phyloP scores from a whole-genome alignment of 2,797 vertebrate species.

The Tokudaia tokunoshimensis region DNA sequence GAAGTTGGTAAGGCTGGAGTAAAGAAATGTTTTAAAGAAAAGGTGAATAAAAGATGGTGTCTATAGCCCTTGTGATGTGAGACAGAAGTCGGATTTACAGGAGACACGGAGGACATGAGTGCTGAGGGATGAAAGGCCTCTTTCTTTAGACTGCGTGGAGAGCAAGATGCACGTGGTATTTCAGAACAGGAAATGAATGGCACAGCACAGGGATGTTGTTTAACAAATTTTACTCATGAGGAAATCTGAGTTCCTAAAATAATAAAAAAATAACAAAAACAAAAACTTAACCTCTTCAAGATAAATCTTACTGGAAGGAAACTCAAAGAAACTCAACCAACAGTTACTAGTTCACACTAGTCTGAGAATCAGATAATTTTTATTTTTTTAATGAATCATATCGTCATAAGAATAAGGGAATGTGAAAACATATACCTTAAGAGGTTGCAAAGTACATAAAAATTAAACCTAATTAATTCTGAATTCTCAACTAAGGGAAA shows the following conservation, averaged over 20 bases:
- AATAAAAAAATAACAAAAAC: too few species aligned
- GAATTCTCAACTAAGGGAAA: slow-evolving; percentile 33
- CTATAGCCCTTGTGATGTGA: background rate
- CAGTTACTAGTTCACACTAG: background rate
- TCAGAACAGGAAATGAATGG: background rate
- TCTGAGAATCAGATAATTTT: background rate
- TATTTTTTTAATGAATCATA: background rate
- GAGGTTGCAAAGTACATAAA: background rate
- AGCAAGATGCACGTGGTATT: background rate
- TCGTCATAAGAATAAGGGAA: background rate
- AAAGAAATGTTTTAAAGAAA: background rate
- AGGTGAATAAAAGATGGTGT: background rate
- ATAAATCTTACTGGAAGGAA: background rate
- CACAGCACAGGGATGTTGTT: slow-evolving; percentile 8
- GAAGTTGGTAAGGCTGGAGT: background rate
- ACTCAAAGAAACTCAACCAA: background rate
- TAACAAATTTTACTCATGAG: background rate
- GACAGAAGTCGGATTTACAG: background rate
- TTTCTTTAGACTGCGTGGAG: background rate
- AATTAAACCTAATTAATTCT: background rate
- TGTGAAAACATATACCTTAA: background rate
- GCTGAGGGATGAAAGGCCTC: background rate
- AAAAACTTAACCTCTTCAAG: background rate
- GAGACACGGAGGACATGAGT: background rate
- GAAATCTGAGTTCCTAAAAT: slow-evolving; percentile 14